These are phyloP conservation scores for Chrysocyon brachyurus DNA, from an alignment of 2,797 vertebrate species.

Conservation along the genomic window DNA sequence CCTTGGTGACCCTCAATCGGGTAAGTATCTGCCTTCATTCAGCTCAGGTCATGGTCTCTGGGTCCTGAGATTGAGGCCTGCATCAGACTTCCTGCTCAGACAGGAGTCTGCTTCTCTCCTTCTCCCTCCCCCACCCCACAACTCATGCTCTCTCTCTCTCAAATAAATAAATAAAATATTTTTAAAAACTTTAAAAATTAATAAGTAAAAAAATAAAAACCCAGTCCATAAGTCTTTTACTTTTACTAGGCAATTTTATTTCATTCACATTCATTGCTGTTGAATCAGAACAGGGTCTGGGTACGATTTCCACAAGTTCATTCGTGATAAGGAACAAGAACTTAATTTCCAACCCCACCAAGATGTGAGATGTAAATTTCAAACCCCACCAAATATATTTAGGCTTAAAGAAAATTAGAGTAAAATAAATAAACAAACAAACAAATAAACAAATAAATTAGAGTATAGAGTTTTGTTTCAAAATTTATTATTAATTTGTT, in stretches of 20 bases:
- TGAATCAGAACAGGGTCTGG: constrained; percentile 10
- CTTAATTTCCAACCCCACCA: not conserved
- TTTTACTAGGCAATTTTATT: constrained; percentile 21
- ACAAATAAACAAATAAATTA: not conserved
- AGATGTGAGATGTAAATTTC: not conserved
- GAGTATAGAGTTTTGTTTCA: not conserved
- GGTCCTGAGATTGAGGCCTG: too few species aligned
- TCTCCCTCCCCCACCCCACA: too few species aligned
- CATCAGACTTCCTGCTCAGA: too few species aligned
- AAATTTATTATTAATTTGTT: not conserved
- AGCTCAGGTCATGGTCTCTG: not conserved
- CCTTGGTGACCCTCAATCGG: not conserved
- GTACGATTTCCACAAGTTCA: not conserved
- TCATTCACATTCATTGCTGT: not conserved
- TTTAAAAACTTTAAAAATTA: not conserved
- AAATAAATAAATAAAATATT: too few species aligned
- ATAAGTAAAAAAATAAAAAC: not conserved
- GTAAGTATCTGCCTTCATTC: not conserved
- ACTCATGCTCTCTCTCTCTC: too few species aligned
- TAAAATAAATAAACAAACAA: too few species aligned
- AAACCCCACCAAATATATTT: not conserved
- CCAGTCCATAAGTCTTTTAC: not conserved
- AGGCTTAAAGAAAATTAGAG: not conserved
- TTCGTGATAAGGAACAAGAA: not conserved
- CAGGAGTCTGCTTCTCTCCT: too few species aligned